phyloP scores from a whole-genome alignment of 2,113 vertebrate genomes.

The Ctenomys sociabilis region DNA sequence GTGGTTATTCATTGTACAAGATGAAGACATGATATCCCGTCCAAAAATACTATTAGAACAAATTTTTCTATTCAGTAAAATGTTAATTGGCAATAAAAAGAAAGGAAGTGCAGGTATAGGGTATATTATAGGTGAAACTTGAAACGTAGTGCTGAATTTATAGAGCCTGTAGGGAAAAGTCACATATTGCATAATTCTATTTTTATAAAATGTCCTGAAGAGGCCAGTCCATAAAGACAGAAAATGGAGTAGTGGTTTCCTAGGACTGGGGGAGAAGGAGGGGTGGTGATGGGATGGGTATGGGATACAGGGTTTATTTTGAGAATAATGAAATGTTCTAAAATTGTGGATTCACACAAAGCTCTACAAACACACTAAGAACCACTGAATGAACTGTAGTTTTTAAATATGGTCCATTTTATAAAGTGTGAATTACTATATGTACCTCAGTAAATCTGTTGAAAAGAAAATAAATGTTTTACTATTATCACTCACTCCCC shows the following conservation, averaged over 20 bases:
- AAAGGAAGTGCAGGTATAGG: background rate
- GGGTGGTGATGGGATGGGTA: background rate
- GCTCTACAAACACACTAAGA: background rate
- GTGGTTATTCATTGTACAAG: no score
- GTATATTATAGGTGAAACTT: background rate
- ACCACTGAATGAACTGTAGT: background rate
- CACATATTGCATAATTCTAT: background rate
- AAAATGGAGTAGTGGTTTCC: background rate
- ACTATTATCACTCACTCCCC: background rate
- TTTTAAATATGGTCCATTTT: background rate
- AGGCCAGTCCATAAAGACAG: background rate
- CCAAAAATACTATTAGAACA: no score
- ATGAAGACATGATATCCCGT: no score
- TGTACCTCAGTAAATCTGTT: background rate
- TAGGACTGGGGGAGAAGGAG: background rate
- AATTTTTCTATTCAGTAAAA: no score
- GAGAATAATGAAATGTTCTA: background rate
- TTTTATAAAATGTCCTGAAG: background rate
- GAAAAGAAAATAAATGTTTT: background rate
- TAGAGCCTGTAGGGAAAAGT: background rate
- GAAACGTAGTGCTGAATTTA: background rate
- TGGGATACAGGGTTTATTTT: background rate
- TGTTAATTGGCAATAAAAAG: background rate
- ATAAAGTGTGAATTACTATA: background rate
- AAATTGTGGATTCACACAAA: background rate